Percentiles rank a stretch among this genome's conserved stretches.
phyloP scores from a whole-genome alignment of 2,113 vertebrate genomes.

The Marmota monax region DNA sequence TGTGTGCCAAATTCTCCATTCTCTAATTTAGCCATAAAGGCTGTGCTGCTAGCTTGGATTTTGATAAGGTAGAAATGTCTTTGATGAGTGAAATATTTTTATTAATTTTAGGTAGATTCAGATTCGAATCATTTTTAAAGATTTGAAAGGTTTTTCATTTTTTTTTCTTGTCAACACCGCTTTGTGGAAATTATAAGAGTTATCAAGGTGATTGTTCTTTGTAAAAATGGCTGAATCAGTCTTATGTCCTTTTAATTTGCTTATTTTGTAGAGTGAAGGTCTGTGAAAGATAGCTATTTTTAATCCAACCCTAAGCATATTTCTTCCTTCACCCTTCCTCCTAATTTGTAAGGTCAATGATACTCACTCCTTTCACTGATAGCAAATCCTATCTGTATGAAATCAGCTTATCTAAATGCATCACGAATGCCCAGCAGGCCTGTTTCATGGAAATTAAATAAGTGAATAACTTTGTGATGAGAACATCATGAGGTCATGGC shows the following conservation, averaged over 20 bases:
- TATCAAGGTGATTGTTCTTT: background rate
- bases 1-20: background rate
- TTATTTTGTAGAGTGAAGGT: background rate
- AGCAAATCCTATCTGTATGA: slow-evolving; percentile 43
- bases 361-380: slow-evolving; percentile 21
- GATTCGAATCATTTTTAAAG: background rate
- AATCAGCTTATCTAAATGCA: slow-evolving; percentile 64
- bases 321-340: background rate
- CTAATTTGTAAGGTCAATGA: slow-evolving; percentile 51
- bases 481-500: slow-evolving; percentile 48
- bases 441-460: slow-evolving; percentile 66
- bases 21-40: background rate
- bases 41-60: no score
- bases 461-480: slow-evolving; percentile 54
- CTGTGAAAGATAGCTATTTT: background rate
- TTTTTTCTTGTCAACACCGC: background rate
- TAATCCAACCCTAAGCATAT: background rate
- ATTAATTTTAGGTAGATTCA: background rate
- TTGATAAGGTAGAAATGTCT: no score
- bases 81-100: background rate
- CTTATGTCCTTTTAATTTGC: background rate
- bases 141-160: background rate
- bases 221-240: background rate
- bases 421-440: slow-evolving; percentile 31
- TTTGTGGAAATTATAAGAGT: background rate